Base-by-base conservation (phyloP, 2,888 invertebrate species). In the Lithophane semibrunnea region DNA sequence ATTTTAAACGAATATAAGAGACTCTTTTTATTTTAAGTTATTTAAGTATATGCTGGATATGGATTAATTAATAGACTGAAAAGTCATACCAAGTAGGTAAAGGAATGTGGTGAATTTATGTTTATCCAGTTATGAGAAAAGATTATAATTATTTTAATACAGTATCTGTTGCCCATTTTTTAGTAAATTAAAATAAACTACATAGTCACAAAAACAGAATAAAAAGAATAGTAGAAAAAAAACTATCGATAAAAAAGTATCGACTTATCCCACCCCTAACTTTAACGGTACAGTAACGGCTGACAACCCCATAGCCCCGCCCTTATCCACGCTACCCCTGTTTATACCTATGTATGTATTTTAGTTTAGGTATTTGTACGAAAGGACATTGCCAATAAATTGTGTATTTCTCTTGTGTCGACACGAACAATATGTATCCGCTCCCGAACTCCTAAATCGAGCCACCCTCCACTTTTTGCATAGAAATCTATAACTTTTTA, bases 211-310 rank as follows among this genome's bases (percentile, higher is more conserved):
- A 10, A 44, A 44, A 44, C 44, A 44, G 44, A 44, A 44, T 44
- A 44, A 44, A 44, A 44, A 44, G 9, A 9, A 44, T 10, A 44
- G 9, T 44, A 44, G 9, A 44, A 49, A 52, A 24, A 60, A 60
- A 73, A 65, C 0, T 54, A 66, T 86, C 86, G 86, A 86, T 75
- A 76, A 10, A 54, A 73, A 56, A 37, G 0, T 63, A 75, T 83
- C 82, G 81, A 73, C 68, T 64, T 3, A 12, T 80, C 88, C 84
- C 93, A 90, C 78, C 93, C 78, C 92, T 93, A 92, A 3, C 9
- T 54, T 75, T 94, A 94, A 94, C 94, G 93, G 94, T 92, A 92
- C 86, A 91, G 90, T 93, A 94, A 95, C 95, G 94, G 93, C 88
- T 89, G 89, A 88, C 89, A 90, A 91, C 92, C 94, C 94, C 90